Conservation (phyloP, 2,113 vertebrate species). For the Blennius ocellaris region DNA sequence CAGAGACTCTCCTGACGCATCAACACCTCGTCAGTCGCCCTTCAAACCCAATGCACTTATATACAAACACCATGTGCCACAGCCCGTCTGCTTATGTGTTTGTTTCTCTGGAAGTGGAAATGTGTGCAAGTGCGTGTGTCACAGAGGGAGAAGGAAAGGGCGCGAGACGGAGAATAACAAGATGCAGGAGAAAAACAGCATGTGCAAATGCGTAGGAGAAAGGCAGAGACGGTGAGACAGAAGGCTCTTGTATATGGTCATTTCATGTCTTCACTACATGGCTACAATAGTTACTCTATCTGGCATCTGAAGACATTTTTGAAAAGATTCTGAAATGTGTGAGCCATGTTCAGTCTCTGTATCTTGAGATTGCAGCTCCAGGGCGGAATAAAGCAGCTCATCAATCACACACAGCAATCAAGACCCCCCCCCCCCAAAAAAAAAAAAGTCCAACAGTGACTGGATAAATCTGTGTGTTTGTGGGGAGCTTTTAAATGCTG, state of each 20-base stretch:
- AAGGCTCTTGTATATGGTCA: conserved; percentile 19
- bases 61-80: conserved; percentile 29
- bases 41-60: conserved; percentile 38
- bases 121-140: conserved; percentile 37
- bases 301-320: conserved; percentile 48
- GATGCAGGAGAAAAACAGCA: conserved; percentile 28
- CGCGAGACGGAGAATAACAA: conserved; percentile 48
- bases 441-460: conserved; percentile 21
- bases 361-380: conserved; percentile 39
- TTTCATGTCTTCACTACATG: conserved; percentile 18
- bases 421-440: too few relatives aligned
- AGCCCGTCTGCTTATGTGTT: conserved; percentile 31
- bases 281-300: conserved; percentile 22
- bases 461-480: conserved; percentile 32
- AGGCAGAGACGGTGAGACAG: conserved; percentile 15
- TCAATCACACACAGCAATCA: conserved; percentile 61
- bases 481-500: conserved; percentile 26
- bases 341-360: conserved; percentile 13
- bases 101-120: conserved; percentile 26
- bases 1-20: conserved; percentile 55
- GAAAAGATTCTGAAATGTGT: conserved; percentile 54
- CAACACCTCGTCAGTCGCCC: conserved; percentile 39
- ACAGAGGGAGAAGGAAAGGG: conserved; percentile 21
- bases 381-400: conserved; percentile 38
- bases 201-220: conserved; percentile 34